Evolutionary conservation across 2,797 vertebrate species (phyloP), one percentile per base, ranked within the genome.

Genomic region (Xenops minutus): DNA sequence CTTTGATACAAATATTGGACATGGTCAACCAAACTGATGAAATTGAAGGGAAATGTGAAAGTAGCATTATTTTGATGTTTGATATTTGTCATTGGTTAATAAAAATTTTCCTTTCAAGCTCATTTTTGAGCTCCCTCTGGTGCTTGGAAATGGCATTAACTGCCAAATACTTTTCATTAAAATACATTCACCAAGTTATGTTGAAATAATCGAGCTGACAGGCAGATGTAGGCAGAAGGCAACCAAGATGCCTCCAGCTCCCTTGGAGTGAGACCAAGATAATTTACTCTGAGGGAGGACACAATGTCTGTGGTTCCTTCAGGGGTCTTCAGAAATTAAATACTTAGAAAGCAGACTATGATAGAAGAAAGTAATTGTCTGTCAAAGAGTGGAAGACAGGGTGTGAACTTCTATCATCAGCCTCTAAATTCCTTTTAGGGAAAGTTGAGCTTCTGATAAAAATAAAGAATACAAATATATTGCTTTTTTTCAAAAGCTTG

Each of bases 101-200:
- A 43, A 56, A 22, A 74, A 26, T 20, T 67, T 92, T 76, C 62
- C 27, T 89, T 81, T 85, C n/a, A 64, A 27, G 61, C n/a, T 92
- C 68, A 20, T 72, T 95, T 93, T 88, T 93, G 48, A 88, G 92
- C 95, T 94, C 94, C 94, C 94, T 90, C 96, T 97, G 56, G 85
- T 97, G 94, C 77, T 87, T 66, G 56, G 34, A 84, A 93, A 67
- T 2, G 11, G 69, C 63, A 84, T 64, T 76, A 69, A 72, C 58
- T 69, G 78, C 48, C 32, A 92, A 36, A 73, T 52, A 36, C 12
- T 55, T 85, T 49, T 61, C 15, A 14, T 44, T 86, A 54, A 88
- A 92, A 88, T 59, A 21, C 3, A 1, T 2, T 12, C 12, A 32
- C 2, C 1, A 34, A 69, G 21, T 86, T 95, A 52, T 92, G 58